Base-by-base conservation (phyloP, 2,888 invertebrate genomes). In the Resseliella maxima region DNA sequence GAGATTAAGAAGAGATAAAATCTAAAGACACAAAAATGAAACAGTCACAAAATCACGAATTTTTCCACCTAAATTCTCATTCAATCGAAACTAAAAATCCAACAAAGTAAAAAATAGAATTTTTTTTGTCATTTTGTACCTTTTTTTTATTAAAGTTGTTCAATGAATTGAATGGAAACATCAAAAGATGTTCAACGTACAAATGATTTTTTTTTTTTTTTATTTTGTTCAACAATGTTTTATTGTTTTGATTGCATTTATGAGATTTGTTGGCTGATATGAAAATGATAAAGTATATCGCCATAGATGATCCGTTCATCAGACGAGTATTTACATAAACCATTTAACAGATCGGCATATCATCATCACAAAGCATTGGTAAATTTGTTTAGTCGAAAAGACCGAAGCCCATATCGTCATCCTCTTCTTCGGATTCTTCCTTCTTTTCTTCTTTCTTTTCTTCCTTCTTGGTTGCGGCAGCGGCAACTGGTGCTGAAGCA, bases 391-490 rank as follows among this genome's bases (percentile, higher is more conserved):
- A 97, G 92, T 96, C 97, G 90, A 97, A 97, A 36, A 97, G 95
- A 92, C 98, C 98, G 92, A 99, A 98, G 92, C 99, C 99, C 98
- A 99, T 98, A 92, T 98, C 99, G 89, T 98, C 98, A 89, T 95
- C 95, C 88, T 97, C 97, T 88, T 95, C 95, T 8, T 94, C 93
- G 87, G 95, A 96, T 89, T 96, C 96, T 89, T 96, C 95, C 92
- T 95, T 95, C 89, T 95, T 95, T 90, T 96, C 95, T 90, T 95
- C 95, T 89, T 94, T 94, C 87, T 94, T 93, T 15, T 96, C 95
- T 90, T 95, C 95, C 89, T 94, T 94, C 87, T 94, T 93, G 41
- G 93, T 93, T 72, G 93, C 93, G 1, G 93, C 92, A 27, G 94
- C 93, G 85, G 94, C 93, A 87, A 89, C 89, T 59, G 90, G 89